A percentile compares a stretch with the other conserved stretches of the same genome.
These are phyloP conservation scores for Ammodytes marinus DNA, from an alignment of 2,113 vertebrate genomes.

Conservation along the genomic window DNA sequence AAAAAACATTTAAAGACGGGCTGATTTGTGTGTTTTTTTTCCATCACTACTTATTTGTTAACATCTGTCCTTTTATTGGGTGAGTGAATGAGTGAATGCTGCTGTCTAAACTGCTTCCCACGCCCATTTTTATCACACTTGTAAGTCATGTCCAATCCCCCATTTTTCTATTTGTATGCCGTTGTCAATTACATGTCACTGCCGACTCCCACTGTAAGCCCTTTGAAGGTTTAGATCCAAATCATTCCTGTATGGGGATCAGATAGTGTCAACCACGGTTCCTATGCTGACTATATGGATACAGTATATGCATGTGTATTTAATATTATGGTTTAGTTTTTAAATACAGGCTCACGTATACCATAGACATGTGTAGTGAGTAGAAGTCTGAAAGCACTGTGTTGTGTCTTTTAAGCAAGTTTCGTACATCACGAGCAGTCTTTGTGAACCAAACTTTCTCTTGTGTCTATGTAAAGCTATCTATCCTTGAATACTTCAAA, in stretches of 20 bases:
- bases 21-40: conserved; percentile 7
- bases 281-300: conserved; percentile 24
- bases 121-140: conserved; percentile 9
- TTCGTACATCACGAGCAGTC: no score
- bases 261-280: neutral
- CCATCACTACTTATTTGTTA: neutral
- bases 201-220: conserved; percentile 9
- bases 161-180: conserved; percentile 30
- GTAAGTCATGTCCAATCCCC: conserved; percentile 15
- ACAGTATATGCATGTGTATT: neutral
- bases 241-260: conserved; percentile 20
- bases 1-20: neutral
- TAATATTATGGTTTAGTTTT: neutral
- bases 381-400: neutral
- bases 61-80: neutral
- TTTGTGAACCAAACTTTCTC: neutral
- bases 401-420: neutral
- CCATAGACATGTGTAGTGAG: neutral
- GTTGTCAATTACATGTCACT: conserved; percentile 43
- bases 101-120: conserved; percentile 23
- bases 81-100: conserved; percentile 16
- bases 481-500: neutral
- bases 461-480: neutral
- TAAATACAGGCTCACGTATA: neutral
- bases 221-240: conserved; percentile 16